phyloP scores from a whole-genome alignment of 1,140 invertebrate species.

The Halesus radiatus region DNA sequence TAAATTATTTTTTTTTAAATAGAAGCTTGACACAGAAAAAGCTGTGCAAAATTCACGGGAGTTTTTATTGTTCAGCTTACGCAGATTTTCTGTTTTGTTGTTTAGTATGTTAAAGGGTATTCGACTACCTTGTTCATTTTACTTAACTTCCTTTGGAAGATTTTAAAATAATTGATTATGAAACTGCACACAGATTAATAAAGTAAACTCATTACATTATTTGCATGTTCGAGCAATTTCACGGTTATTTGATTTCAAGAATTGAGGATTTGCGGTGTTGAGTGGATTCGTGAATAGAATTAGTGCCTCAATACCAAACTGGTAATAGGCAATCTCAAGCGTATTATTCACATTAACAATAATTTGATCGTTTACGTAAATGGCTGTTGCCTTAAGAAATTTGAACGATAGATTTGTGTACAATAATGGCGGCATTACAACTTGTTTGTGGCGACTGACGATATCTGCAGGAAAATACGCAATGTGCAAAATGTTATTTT shows the following conservation, averaged over 20 bases:
- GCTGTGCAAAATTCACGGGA: too few species aligned
- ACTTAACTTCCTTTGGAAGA: too few species aligned
- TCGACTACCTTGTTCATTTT: too few species aligned
- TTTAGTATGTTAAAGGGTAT: too few species aligned
- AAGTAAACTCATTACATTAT: background rate
- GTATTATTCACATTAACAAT: constrained; percentile 25
- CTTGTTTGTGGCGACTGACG: constrained; percentile 20
- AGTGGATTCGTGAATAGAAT: constrained; percentile 19
- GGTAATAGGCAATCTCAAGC: background rate
- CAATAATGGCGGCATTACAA: constrained; percentile 8
- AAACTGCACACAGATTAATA: background rate
- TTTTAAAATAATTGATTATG: too few species aligned
- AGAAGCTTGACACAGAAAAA: too few species aligned
- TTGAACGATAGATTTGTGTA: constrained; percentile 31
- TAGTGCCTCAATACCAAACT: constrained; percentile 2
- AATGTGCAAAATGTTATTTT: too few species aligned
- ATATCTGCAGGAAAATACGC: too few species aligned
- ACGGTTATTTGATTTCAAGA: constrained; percentile 9
- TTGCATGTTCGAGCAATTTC: constrained; percentile 9
- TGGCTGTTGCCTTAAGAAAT: constrained; percentile 8
- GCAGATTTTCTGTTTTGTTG: too few species aligned
- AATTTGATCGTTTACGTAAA: constrained; percentile 38
- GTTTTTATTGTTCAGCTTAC: too few species aligned
- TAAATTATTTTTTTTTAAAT: too few species aligned
- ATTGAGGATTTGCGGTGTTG: constrained; percentile 1